A percentile compares a stretch with the other conserved stretches of the same genome.
Evolutionary conservation across 2,113 vertebrate genomes (phyloP).

Genomic region (Setophaga coronata): DNA sequence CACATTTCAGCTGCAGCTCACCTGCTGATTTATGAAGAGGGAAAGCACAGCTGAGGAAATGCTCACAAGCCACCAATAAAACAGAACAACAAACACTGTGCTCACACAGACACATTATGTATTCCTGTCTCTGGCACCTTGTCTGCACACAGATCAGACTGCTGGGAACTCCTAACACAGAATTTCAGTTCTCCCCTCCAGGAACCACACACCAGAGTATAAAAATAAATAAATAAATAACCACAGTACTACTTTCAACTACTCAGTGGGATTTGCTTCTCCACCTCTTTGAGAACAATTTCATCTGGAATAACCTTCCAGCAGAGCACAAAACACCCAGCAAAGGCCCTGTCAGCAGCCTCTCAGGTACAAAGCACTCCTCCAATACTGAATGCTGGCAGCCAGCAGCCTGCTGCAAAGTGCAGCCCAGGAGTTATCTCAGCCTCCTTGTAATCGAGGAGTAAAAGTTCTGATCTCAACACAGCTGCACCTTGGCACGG

Average conservation of each 20-base stretch:
- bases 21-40: neutral
- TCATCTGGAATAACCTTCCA: neutral
- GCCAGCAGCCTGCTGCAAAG: neutral
- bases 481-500: fast-evolving
- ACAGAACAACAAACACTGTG: neutral
- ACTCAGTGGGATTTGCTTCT: neutral
- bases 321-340: neutral
- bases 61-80: neutral
- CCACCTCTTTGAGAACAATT: neutral
- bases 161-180: neutral
- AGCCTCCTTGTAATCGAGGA: fast-evolving
- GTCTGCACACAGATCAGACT: neutral
- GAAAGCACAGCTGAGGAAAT: neutral
- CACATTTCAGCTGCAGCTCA: neutral
- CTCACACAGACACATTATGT: neutral
- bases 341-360: fast-evolving
- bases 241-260: neutral
- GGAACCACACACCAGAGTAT: neutral
- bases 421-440: neutral
- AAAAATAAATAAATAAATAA: neutral
- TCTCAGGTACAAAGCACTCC: fast-evolving
- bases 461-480: neutral
- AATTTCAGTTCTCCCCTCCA: neutral
- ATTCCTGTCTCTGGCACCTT: neutral
- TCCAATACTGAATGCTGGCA: neutral